Base-by-base conservation (phyloP, 37 sponge, comb jelly and placozoan species). In the Trichoplax adhaerens region DNA sequence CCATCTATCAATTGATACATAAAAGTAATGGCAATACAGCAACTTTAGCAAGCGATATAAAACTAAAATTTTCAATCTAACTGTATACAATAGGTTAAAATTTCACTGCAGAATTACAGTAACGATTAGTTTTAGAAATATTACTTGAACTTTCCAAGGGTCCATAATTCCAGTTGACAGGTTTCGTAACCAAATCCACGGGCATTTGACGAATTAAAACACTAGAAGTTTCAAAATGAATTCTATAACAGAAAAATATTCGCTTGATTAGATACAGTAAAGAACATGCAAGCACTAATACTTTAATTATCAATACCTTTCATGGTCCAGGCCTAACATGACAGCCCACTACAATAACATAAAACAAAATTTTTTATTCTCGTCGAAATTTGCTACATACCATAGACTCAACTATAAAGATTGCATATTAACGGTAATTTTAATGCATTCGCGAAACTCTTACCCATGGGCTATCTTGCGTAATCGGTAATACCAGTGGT, bases 251-350 rank as follows among this genome's bases (percentile, higher is more conserved):
- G 29, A 29, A 29, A 29, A 29, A 29, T 29, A 29, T 29, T 29
- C 12, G 10, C 62, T 60, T 12, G 62, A n/a, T 29, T 29, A 29
- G 29, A 29, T 60, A 60, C 62, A 8, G 12, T 60, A 60, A 12
- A 8, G 12, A 64, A 55, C 68, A 50, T 3, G 3, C 3, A 10
- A 55, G 51, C 50, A 68, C 10, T 68, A 29, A 29, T n/a, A 10
- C 47, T 10, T 49, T 1, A 74, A 5, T 62, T n/a, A 53, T 58
- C 0, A 46, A 59, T 78, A 83, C 88, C 88, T 87, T 58, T 87
- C 88, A 70, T 87, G 88, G 53, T 87, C 88, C 75, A 87, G 57
- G n/a, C 84, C 84, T 81, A 87, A 77, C 58, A 87, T 81, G 56
- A 87, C 50, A 5, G 81, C 60, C 88, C 88, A 87, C 88, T 87